Percentiles rank a stretch among this genome's conserved stretches.
These are phyloP conservation scores for Pantala flavescens DNA, from an alignment of 1,140 invertebrate genomes.

Conservation along the genomic window DNA sequence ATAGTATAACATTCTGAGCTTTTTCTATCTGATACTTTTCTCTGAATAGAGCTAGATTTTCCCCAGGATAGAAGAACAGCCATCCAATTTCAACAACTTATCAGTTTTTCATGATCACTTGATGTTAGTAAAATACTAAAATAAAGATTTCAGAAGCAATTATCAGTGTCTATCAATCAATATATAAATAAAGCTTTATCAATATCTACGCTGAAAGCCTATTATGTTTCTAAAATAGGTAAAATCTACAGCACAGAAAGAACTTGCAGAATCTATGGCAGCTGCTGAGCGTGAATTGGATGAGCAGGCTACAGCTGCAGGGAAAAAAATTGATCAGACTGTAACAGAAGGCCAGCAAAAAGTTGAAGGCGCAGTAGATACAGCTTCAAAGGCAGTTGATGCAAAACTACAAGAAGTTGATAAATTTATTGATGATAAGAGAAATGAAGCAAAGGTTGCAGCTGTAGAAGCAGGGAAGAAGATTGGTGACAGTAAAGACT, in stretches of 20 bases:
- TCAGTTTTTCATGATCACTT: too few relatives aligned
- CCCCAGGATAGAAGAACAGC: too few relatives aligned
- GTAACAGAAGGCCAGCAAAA: not conserved
- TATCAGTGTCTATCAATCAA: too few relatives aligned
- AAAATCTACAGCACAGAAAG: not conserved
- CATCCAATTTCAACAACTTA: too few relatives aligned
- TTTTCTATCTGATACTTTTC: too few relatives aligned
- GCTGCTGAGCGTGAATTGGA: not conserved
- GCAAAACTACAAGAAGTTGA: not conserved
- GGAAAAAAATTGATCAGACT: not conserved
- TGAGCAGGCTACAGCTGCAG: not conserved
- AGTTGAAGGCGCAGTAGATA: not conserved
- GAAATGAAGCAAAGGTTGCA: not conserved
- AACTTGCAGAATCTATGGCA: not conserved
- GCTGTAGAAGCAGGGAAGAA: not conserved
- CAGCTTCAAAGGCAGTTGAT: not conserved
- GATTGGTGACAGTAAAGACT: not conserved
- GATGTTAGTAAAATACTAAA: too few relatives aligned
- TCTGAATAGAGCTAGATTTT: too few relatives aligned
- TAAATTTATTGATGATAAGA: not conserved
- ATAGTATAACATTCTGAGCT: too few relatives aligned
- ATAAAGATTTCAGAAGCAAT: too few relatives aligned
- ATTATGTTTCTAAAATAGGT: not conserved
- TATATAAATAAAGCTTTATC: too few relatives aligned
- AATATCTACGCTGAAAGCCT: too few relatives aligned